phyloP scores from a whole-genome alignment of 2,113 vertebrate species.

The Micronycteris hirsuta region DNA sequence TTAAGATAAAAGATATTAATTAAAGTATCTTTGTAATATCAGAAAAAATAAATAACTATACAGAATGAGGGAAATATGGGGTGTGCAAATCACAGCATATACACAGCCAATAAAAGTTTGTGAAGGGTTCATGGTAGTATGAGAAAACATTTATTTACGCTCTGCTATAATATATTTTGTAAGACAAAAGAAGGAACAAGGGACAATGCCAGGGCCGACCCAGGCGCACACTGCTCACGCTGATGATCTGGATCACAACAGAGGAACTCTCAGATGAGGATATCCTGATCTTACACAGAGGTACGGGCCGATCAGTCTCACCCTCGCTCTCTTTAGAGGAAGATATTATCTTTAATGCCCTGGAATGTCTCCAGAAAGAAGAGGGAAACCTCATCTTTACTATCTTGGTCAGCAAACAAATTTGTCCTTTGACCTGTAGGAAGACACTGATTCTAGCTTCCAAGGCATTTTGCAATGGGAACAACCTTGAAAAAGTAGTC shows the following conservation, averaged over 20 bases:
- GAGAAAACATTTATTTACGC: background rate
- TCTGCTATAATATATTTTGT: background rate
- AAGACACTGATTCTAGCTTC: background rate
- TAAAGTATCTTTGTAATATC: background rate
- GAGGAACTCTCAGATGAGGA: background rate
- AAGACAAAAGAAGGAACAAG: background rate
- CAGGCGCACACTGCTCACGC: background rate
- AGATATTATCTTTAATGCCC: background rate
- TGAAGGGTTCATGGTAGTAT: background rate
- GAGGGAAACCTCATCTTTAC: background rate
- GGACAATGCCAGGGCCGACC: background rate
- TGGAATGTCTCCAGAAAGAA: background rate
- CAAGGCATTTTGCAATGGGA: background rate
- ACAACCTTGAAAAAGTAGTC: background rate
- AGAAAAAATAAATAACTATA: background rate
- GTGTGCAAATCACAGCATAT: background rate
- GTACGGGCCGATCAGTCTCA: background rate
- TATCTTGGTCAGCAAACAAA: background rate
- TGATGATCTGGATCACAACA: background rate
- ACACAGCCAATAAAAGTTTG: background rate
- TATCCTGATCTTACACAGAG: background rate
- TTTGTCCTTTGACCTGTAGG: background rate
- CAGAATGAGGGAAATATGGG: background rate
- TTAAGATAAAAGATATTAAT: background rate
- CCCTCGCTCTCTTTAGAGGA: background rate